Evolutionary conservation across 2,888 invertebrate species (phyloP), one percentile per base, ranked within the genome.

Genomic region (Tortricodes alternella): DNA sequence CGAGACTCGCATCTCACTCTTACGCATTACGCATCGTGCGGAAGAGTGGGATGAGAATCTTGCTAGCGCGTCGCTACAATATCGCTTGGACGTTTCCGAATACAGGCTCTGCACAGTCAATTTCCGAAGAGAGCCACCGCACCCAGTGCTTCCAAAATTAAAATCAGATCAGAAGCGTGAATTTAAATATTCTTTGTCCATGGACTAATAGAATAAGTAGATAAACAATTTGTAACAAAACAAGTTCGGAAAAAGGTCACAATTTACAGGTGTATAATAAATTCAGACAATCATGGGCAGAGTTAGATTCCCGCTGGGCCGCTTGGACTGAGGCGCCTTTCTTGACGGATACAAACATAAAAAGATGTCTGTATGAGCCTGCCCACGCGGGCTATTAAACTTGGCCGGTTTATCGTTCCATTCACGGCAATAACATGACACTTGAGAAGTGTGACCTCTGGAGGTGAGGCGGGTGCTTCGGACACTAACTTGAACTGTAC

Each of bases 391-490:
- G 73, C 79, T 77, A 83, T 85, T 84, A 85, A 62, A 82, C 74
- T 78, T 71, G 68, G 73, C 71, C 74, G 71, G 76, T 88, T 89
- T 89, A 89, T 89, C 71, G 80, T 72, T 76, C 73, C 82, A 84
- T 86, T 86, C 83, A 83, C 78, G 70, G 68, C 60, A 67, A 79
- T 77, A 81, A 83, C 81, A 72, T 70, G 79, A 82, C 71, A 78
- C 76, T 63, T 71, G 72, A 77, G 71, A 70, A 70, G 65, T 70
- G 73, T 77, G 76, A 82, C 76, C 77, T 81, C 71, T 74, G 68
- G 64, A 73, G 67, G 73, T 72, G 71, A 73, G 73, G 73, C 71
- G 73, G 66, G 71, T 70, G 69, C 66, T 66, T 66, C 61, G 56
- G 59, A 60, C 52, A 51, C 63, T 62, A 41, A 64, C 61, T 39